These are phyloP conservation scores for Liolophura sinensis DNA, from an alignment of 1,140 invertebrate species.

Conservation along the genomic window DNA sequence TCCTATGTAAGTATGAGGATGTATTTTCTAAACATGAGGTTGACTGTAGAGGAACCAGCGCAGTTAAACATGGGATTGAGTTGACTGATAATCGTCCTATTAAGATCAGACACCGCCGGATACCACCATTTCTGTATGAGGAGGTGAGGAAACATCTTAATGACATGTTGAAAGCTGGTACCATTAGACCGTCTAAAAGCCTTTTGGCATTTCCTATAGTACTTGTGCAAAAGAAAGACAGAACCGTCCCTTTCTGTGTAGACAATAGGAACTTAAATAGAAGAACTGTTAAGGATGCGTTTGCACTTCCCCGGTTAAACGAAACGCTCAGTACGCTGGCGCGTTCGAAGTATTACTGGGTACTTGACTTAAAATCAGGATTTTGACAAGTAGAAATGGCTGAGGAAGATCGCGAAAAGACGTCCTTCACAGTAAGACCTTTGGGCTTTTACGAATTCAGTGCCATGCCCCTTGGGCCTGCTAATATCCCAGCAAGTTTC, in stretches of 20 bases:
- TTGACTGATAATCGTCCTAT: too few species aligned
- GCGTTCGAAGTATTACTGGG: constrained; percentile 24
- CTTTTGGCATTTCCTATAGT: constrained; percentile 36
- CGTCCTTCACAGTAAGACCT: constrained; percentile 25
- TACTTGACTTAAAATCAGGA: constrained; percentile 34
- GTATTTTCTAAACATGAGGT: too few species aligned
- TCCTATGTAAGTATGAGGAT: too few species aligned
- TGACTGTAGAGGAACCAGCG: too few species aligned
- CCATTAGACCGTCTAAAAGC: constrained; percentile 26
- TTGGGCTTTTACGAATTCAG: constrained; percentile 23
- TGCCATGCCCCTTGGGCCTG: constrained; percentile 12
- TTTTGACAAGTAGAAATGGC: constrained; percentile 48
- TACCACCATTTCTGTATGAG: too few species aligned
- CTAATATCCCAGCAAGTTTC: constrained; percentile 29
- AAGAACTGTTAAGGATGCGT: too few species aligned
- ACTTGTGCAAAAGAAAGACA: constrained; percentile 21
- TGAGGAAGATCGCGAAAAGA: constrained; percentile 43
- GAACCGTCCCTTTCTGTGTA: constrained; percentile 39
- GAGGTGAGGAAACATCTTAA: too few species aligned
- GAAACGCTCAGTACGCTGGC: constrained; percentile 31
- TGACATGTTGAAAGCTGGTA: too few species aligned
- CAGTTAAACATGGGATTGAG: too few species aligned
- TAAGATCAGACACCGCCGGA: too few species aligned
- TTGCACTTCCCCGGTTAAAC: constrained; percentile 39
- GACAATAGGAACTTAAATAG: too few species aligned